A percentile compares a stretch with the other conserved stretches of the same genome.
Evolutionary conservation across 2,888 invertebrate genomes (phyloP).

Genomic region (Parapristionchus giblindavisi): DNA sequence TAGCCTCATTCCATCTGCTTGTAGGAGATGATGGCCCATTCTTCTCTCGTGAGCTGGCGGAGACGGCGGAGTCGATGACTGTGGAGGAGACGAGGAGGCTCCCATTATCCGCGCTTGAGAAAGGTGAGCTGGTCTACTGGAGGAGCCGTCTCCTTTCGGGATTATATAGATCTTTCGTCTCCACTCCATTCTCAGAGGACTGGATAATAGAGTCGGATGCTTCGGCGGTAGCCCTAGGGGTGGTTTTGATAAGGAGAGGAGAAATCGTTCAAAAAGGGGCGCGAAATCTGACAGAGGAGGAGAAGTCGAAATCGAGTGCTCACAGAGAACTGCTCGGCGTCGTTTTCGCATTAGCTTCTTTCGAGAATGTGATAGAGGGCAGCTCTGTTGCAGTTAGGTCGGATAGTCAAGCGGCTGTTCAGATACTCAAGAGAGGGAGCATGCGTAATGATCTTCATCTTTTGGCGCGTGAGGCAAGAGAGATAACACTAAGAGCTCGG

Average conservation of each 20-base stretch:
- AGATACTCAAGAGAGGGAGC: neutral
- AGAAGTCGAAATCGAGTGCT: neutral
- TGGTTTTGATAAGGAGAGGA: neutral
- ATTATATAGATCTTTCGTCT: neutral
- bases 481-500: too few species aligned
- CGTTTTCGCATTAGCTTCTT: neutral
- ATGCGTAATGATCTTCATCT: neutral
- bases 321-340: conserved; percentile 1
- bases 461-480: neutral
- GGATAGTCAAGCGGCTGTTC: neutral
- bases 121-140: conserved; percentile 15
- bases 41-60: neutral
- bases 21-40: neutral
- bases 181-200: neutral
- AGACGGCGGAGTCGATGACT: neutral
- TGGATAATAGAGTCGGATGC: conserved; percentile 1
- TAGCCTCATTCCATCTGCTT: neutral
- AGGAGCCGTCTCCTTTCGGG: too few species aligned
- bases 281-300: neutral
- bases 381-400: neutral
- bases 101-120: neutral
- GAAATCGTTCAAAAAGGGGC: neutral
- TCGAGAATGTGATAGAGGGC: neutral
- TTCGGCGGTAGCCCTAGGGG: neutral
- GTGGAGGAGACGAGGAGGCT: neutral